Evolutionary conservation across 1,140 invertebrate genomes (phyloP), one percentile per base, ranked within the genome.

Genomic region (Drosophila tropicalis): DNA sequence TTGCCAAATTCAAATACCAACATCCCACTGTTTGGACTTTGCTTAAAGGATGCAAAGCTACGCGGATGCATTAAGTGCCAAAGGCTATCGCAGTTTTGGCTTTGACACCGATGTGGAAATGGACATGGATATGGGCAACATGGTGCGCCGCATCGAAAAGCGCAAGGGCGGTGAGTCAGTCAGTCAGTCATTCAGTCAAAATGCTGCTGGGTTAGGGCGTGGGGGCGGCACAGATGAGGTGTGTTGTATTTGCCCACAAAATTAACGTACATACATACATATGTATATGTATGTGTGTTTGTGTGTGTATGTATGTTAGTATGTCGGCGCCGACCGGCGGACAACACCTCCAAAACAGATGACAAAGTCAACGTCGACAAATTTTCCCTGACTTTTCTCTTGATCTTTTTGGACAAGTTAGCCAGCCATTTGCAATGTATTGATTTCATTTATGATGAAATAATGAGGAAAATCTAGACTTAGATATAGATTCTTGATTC

Each of bases 81-180:
- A 91, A 61, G 90, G 90, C 13, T 91, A 86, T 63, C 84, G 79
- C 63, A 92, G 86, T 72, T 92, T 91, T 75, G 91, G 89, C 15
- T 92, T 92, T 76, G 91, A 92, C 71, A 91, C 83, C 47, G 91
- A 92, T 72, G 77, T 92, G 62, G 91, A 92, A 72, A 91, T 92
- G 91, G 91, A 92, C 64, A 82, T 91, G 76, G 89, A 91, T 58
- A 81, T 77, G 72, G 80, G 84, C 9, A 51, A 76, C 55, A 70
- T 84, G 75, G 69, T 60, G 19, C 60, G 85, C 6, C 80, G 85
- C 63, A 89, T 89, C 47, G 84, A 89, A 5, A 89, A 89, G 71
- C 84, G 84, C 63, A 87, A 91, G 89, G 79, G 72, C 75, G 89
- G 91, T 92, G 60, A 91, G 86, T 87, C 54, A 17, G 25, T 19